Evolutionary conservation across 2,888 invertebrate species (phyloP).

Genomic region (Rotaria sp.): DNA sequence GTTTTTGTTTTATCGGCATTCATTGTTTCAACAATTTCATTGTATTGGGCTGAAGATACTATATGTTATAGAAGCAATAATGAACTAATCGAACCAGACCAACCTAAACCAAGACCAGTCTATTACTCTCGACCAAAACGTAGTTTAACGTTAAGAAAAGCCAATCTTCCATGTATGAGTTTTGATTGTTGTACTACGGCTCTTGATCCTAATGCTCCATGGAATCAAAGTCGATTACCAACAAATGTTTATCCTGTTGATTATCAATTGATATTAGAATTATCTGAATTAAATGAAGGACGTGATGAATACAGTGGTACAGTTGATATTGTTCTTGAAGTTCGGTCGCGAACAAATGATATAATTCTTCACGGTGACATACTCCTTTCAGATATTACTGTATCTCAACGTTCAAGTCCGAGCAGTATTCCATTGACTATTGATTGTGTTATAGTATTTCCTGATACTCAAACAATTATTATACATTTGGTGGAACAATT

Average conservation of each 20-base stretch:
- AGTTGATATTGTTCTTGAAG: not conserved
- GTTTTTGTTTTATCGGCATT: not conserved
- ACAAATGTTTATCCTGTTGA: not conserved
- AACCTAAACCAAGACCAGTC: not conserved
- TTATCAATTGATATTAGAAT: not conserved
- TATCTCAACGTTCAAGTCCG: not conserved
- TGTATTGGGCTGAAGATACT: not conserved
- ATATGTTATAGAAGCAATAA: not conserved
- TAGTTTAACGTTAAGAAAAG: not conserved
- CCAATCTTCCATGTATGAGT: not conserved
- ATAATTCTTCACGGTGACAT: not conserved
- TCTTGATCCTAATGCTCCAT: not conserved
- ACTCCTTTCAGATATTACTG: not conserved
- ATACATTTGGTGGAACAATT: not conserved
- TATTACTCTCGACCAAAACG: not conserved
- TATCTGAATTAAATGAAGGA: not conserved
- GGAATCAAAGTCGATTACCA: not conserved
- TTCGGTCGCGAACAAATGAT: not conserved
- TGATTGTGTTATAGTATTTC: not conserved
- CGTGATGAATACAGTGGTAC: not conserved
- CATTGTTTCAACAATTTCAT: not conserved
- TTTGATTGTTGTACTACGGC: not conserved
- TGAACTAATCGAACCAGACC: not conserved
- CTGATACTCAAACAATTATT: not conserved
- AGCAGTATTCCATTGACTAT: not conserved